Percentiles rank a stretch among this genome's conserved stretches.
phyloP scores from a whole-genome alignment of 2,113 vertebrate species.

The Rhipidura dahli region DNA sequence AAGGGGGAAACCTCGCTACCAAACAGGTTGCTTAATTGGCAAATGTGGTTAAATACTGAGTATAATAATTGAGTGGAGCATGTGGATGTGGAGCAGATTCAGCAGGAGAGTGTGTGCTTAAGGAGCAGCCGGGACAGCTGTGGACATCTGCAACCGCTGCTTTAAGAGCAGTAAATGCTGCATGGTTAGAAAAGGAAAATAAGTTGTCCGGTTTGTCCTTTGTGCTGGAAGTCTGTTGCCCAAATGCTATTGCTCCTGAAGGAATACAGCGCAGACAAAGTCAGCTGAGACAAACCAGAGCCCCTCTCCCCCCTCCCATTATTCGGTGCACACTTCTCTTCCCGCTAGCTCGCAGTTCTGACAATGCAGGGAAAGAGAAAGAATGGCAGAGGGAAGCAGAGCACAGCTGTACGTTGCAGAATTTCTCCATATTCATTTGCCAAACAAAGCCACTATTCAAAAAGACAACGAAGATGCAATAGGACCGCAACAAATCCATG shows the following conservation, averaged over 20 bases:
- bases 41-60: background rate
- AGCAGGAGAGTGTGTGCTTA: constrained; percentile 4
- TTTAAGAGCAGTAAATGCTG: constrained; percentile 15
- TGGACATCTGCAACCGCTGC: background rate
- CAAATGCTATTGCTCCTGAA: background rate
- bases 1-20: background rate
- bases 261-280: background rate
- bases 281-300: constrained; percentile 5
- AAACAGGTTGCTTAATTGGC: background rate
- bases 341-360: constrained; percentile 50
- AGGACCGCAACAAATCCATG: constrained; percentile 45
- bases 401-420: constrained; percentile 50
- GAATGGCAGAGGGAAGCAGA: constrained; percentile 61
- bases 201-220: background rate
- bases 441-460: constrained; percentile 56
- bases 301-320: constrained; percentile 14
- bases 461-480: constrained; percentile 63
- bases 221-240: background rate
- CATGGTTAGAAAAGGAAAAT: background rate
- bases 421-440: constrained; percentile 55
- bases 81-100: background rate
- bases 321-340: constrained; percentile 29
- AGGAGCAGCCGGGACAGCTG: constrained; percentile 15
- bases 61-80: background rate
- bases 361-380: constrained; percentile 52